Evolutionary conservation across 2,113 vertebrate species (phyloP).

Genomic region (Lates calcarifer): DNA sequence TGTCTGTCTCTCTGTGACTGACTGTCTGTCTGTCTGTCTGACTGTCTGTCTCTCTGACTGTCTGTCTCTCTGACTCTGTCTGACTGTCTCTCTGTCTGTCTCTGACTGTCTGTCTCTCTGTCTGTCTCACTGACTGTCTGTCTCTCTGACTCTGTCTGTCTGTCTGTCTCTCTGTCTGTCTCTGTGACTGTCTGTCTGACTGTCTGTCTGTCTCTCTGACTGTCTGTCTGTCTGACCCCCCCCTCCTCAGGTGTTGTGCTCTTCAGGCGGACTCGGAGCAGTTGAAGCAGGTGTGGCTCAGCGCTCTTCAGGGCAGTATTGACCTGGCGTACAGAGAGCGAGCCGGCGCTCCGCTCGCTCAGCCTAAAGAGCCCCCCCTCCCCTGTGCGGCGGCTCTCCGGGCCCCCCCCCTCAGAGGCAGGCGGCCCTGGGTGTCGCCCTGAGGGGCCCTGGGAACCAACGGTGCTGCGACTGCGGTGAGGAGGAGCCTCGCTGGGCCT

Average conservation of each 20-base stretch:
- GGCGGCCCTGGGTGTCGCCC: conserved; percentile 66
- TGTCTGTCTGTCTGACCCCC: too few species aligned
- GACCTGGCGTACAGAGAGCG: conserved; percentile 80
- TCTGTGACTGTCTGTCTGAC: too few species aligned
- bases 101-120: too few species aligned
- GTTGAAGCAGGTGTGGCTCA: conserved; percentile 80
- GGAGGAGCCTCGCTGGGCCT: conserved; percentile 84
- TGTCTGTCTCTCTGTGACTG: too few species aligned
- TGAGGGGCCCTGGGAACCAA: conserved; percentile 76
- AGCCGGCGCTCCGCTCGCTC: conserved; percentile 33
- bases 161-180: too few species aligned
- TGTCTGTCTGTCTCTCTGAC: too few species aligned
- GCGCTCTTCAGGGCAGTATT: conserved; percentile 82
- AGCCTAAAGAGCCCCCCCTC: conserved; percentile 65
- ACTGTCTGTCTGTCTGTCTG: too few species aligned
- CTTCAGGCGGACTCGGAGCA: conserved; percentile 86
- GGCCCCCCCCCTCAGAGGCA: conserved; percentile 20
- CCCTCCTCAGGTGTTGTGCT: conserved; percentile 84
- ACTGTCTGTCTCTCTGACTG: too few species aligned
- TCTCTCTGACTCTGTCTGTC: too few species aligned
- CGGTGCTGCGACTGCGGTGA: conserved; percentile 85
- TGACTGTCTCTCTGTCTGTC: too few species aligned
- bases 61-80: too few species aligned
- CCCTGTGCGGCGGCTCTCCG: not conserved
- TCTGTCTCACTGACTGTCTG: too few species aligned